These are phyloP conservation scores for Tachystola acroxantha DNA, from an alignment of 2,888 invertebrate genomes.

Conservation along the genomic window DNA sequence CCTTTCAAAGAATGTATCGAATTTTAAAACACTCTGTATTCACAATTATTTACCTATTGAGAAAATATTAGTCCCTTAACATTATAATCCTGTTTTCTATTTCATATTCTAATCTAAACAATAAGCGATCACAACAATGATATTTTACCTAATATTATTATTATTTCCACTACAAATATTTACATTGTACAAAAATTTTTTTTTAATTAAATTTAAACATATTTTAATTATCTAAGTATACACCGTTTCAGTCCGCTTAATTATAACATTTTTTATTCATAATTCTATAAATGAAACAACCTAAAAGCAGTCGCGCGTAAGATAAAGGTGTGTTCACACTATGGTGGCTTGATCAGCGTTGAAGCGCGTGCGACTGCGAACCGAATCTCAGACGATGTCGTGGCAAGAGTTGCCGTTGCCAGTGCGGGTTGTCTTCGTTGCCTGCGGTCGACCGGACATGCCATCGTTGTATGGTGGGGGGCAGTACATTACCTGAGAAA, in stretches of 20 bases:
- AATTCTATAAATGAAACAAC: too few relatives aligned
- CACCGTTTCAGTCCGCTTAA: background rate
- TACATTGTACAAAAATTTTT: slow-evolving; percentile 4
- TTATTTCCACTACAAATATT: slow-evolving; percentile 4
- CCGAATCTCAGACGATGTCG: slow-evolving; percentile 71
- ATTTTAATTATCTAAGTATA: background rate
- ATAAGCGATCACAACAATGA: slow-evolving; percentile 7
- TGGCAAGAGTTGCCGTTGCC: slow-evolving; percentile 83
- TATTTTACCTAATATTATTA: background rate
- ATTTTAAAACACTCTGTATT: too few relatives aligned
- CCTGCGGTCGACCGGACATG: slow-evolving; percentile 67
- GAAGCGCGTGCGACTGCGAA: slow-evolving; percentile 48
- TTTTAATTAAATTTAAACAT: too few relatives aligned
- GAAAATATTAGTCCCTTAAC: too few relatives aligned
- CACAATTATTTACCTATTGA: background rate
- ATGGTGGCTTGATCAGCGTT: slow-evolving; percentile 49
- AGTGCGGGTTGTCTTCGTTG: slow-evolving; percentile 83
- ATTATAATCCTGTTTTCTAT: too few relatives aligned
- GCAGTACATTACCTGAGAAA: slow-evolving; percentile 76
- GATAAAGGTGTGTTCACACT: slow-evolving; percentile 32
- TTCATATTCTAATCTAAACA: background rate
- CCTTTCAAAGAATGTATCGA: too few relatives aligned
- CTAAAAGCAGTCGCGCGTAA: too few relatives aligned
- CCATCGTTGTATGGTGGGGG: slow-evolving; percentile 67
- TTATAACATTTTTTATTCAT: too few relatives aligned